Conservation (phyloP, 1,140 invertebrate genomes). For the Pachypeltis micranthus region DNA sequence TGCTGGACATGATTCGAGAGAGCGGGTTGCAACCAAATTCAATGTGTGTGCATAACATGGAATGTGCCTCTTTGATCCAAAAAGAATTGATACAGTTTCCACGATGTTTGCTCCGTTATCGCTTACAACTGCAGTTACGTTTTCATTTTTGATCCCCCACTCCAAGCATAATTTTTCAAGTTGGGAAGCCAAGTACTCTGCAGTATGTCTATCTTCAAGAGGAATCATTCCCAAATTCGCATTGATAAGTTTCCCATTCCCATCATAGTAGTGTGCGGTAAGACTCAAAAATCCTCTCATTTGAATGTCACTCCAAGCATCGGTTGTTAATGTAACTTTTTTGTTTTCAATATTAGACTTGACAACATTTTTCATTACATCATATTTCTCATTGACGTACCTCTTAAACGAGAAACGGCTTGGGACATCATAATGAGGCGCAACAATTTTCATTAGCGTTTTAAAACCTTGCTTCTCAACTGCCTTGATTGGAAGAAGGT, state of each 20-base stretch:
- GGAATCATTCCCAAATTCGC: too few relatives aligned
- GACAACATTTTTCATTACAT: too few relatives aligned
- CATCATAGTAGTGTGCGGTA: not conserved
- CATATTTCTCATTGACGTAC: constrained; percentile 24
- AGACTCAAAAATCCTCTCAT: constrained; percentile 20
- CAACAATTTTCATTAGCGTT: constrained; percentile 31
- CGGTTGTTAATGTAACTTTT: constrained; percentile 30
- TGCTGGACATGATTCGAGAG: too few relatives aligned
- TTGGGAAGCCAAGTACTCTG: constrained; percentile 24
- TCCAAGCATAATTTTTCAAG: constrained; percentile 27
- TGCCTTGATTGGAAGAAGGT: constrained; percentile 32
- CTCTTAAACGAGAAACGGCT: constrained; percentile 27
- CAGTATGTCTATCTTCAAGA: too few relatives aligned
- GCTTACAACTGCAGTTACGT: constrained; percentile 33
- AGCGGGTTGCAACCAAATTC: constrained; percentile 32
- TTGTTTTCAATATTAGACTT: too few relatives aligned
- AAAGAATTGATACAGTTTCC: constrained; percentile 30
- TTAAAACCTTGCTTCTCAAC: constrained; percentile 35
- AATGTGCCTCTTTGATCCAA: constrained; percentile 32
- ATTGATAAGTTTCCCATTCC: too few relatives aligned
- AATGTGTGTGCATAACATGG: constrained; percentile 36
- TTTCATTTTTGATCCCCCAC: constrained; percentile 33
- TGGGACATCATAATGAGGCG: constrained; percentile 33
- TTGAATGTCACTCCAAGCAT: constrained; percentile 29
- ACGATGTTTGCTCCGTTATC: constrained; percentile 36